Percentiles rank a stretch among this genome's conserved stretches.
phyloP scores from a whole-genome alignment of 2,888 invertebrate genomes.

The Xylota segnis region DNA sequence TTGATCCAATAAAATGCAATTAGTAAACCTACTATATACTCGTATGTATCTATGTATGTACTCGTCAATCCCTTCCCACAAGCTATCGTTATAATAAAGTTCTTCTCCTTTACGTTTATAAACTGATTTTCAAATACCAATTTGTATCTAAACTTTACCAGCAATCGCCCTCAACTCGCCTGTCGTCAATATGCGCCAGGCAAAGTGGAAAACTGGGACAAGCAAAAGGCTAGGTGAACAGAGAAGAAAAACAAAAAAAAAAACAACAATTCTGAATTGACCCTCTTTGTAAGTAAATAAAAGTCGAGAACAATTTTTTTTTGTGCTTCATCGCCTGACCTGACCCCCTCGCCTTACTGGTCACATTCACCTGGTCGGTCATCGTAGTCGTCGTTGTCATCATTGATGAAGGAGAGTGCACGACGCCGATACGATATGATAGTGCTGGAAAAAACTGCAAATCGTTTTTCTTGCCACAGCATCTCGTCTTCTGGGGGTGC shows the following conservation, averaged over 20 bases:
- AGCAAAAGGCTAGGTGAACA: slow-evolving; percentile 1
- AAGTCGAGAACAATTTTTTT: slow-evolving; percentile 57
- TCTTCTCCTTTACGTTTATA: slow-evolving; percentile 49
- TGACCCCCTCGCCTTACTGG: slow-evolving; percentile 16
- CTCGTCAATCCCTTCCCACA: neutral
- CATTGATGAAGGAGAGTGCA: neutral
- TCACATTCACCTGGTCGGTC: slow-evolving; percentile 38
- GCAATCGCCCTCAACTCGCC: slow-evolving; percentile 24
- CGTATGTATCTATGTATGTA: too few relatives aligned
- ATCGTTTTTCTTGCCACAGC: slow-evolving; percentile 44
- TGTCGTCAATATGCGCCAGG: slow-evolving; percentile 10
- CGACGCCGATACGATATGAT: slow-evolving; percentile 41
- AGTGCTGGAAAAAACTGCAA: slow-evolving; percentile 1
- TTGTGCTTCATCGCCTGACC: slow-evolving; percentile 11
- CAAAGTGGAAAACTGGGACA: slow-evolving; percentile 38
- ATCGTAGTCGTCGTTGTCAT: neutral
- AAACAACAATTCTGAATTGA: slow-evolving; percentile 44
- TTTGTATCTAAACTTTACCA: slow-evolving; percentile 59
- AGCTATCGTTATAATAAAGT: slow-evolving; percentile 28
- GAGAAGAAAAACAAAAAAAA: neutral
- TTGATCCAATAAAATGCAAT: slow-evolving; percentile 41
- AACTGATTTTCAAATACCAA: slow-evolving; percentile 73
- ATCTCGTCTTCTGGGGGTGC: slow-evolving; percentile 6
- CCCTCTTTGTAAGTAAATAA: slow-evolving; percentile 73
- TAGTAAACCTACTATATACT: slow-evolving; percentile 31